Percentiles rank a stretch among this genome's conserved stretches.
Conservation (phyloP, 2,113 vertebrate genomes). For the Malaclemys terrapin region DNA sequence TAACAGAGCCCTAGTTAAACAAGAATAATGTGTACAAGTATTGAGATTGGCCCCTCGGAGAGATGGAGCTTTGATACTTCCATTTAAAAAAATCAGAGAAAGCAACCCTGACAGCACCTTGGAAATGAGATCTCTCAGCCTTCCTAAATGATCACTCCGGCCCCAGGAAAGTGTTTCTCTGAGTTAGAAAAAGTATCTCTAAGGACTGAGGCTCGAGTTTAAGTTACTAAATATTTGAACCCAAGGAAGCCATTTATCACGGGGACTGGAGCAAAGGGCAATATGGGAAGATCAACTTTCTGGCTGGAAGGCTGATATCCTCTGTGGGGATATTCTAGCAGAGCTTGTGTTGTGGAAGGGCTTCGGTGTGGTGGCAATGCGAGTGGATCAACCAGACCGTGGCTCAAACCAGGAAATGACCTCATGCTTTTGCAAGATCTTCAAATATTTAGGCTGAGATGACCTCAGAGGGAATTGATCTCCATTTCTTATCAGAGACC, state of each 20-base stretch:
- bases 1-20: background rate
- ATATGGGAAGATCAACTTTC: constrained; percentile 34
- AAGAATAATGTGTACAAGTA: fast-evolving
- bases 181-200: background rate
- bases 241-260: constrained; percentile 29
- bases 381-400: background rate
- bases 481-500: background rate
- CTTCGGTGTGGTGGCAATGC: background rate
- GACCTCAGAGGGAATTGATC: background rate
- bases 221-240: constrained; percentile 49
- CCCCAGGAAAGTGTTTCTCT: constrained; percentile 28
- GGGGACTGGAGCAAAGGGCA: background rate
- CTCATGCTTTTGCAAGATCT: constrained; percentile 5
- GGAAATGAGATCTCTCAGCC: background rate
- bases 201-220: constrained; percentile 9
- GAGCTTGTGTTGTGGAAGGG: background rate
- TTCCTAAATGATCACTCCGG: fast-evolving
- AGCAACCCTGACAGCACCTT: background rate
- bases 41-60: background rate
- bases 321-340: background rate
- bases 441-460: constrained; percentile 43
- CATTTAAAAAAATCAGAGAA: background rate
- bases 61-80: background rate
- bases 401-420: constrained; percentile 34
- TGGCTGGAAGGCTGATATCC: background rate